Evolutionary conservation across 2,888 invertebrate species (phyloP), one percentile per base, ranked within the genome.

Genomic region (Lydus trimaculatus): DNA sequence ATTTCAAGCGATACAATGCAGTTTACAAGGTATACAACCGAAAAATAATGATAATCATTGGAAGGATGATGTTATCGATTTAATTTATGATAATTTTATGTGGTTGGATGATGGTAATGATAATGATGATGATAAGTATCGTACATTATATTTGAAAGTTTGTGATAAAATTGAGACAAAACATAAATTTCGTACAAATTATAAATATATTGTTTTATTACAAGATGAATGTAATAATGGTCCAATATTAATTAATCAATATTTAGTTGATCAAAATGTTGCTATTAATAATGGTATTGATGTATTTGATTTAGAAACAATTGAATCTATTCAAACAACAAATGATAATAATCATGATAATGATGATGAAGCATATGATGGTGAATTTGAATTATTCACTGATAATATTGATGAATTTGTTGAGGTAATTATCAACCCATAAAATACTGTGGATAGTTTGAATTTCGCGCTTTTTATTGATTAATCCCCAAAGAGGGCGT

Each of bases 1-100:
- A 0, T 90, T 90, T 69, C 84, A 85, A 87, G 89, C 90, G 2
- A 90, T 91, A 43, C 90, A 90, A 81, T 91, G 91, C 80, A 81
- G 86, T 58, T 80, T 91, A 60, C 78, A 87, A n/a, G 89, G 90
- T 25, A 77, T 90, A 0, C 75, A 81, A 70, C 88, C 90, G 0
- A 76, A 81, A 0, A 84, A 85, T 1, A 81, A 86, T 2, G 78
- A 82, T 1, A 81, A 86, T 1, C 78, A 82, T 1, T 91, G 90
- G 90, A 28, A 2, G 2, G 82, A 86, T 0, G 87, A 87, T 33
- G 87, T 84, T 0, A 87, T 89, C 76, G 86, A 87, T 81, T 82
- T 91, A 25, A 87, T 83, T 64, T 85, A 88, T 36, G 85, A 84
- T 60, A 86, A 87, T 68, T 85, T 82, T 58, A 85, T 86, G 75